Percentiles rank a stretch among this genome's conserved stretches.
Conservation (phyloP, 2,113 vertebrate genomes). For the Pollachius pollachius region DNA sequence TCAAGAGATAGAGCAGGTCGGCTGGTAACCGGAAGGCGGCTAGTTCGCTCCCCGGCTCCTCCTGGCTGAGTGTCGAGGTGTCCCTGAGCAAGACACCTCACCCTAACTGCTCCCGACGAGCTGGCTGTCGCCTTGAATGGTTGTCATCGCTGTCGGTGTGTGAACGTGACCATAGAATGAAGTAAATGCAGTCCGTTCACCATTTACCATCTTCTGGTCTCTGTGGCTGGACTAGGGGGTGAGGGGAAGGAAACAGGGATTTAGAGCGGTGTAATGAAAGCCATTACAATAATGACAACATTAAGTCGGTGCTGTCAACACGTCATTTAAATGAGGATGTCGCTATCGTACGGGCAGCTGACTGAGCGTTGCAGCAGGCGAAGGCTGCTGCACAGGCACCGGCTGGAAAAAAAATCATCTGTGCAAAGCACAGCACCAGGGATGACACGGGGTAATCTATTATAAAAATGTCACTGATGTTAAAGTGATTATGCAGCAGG, state of each 20-base stretch:
- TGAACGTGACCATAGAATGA: too few species aligned
- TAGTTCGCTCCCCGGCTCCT: too few species aligned
- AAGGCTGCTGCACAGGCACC: slow-evolving; percentile 31
- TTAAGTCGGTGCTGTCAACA: slow-evolving; percentile 55
- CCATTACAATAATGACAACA: slow-evolving; percentile 60
- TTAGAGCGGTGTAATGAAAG: slow-evolving; percentile 42
- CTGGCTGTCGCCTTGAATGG: too few species aligned
- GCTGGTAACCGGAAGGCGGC: too few species aligned
- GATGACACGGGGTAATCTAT: slow-evolving; percentile 42
- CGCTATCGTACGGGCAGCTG: slow-evolving; percentile 45
- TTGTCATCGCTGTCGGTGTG: too few species aligned
- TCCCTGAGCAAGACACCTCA: too few species aligned
- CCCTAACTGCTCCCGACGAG: too few species aligned
- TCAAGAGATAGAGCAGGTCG: too few species aligned
- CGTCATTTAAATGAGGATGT: slow-evolving; percentile 55
- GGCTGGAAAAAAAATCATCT: slow-evolving; percentile 28
- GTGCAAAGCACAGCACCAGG: slow-evolving; percentile 30
- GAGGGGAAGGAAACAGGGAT: slow-evolving; percentile 27
- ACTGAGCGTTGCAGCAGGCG: slow-evolving; percentile 29
- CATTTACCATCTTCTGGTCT: not conserved
- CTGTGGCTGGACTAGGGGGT: not conserved
- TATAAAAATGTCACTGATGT: slow-evolving; percentile 32
- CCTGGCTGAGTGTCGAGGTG: too few species aligned
- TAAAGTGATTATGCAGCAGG: slow-evolving; percentile 21
- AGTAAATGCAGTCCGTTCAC: too few species aligned